These are phyloP conservation scores for Protobothrops flavoviridis DNA, from an alignment of 2,113 vertebrate genomes.

Conservation along the genomic window DNA sequence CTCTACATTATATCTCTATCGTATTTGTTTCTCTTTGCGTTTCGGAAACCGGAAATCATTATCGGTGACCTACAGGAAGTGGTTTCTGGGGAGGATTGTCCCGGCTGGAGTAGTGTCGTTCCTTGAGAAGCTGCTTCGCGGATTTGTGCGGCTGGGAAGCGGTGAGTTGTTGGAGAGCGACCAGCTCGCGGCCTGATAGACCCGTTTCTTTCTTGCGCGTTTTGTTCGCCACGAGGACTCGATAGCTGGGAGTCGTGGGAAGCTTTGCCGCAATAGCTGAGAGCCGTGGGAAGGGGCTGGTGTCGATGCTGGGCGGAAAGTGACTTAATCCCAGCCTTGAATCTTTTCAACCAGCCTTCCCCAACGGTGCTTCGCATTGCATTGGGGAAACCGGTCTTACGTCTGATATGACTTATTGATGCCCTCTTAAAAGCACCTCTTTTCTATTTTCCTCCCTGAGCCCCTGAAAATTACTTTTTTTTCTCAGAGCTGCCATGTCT, in stretches of 20 bases:
- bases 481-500: neutral
- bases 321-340: neutral
- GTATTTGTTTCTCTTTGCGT: neutral
- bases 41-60: neutral
- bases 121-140: neutral
- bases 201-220: no score
- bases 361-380: neutral
- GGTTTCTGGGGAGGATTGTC: neutral
- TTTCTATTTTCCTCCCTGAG: no score
- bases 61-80: constrained; percentile 13
- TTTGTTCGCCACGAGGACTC: neutral
- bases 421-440: no score
- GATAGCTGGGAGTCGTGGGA: neutral
- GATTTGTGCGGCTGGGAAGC: neutral
- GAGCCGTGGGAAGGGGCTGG: neutral
- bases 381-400: neutral
- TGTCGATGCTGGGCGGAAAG: neutral
- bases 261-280: no score
- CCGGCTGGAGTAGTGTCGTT: neutral
- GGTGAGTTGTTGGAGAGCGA: neutral
- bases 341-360: neutral
- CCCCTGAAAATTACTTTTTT: neutral
- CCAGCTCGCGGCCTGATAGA: no score
- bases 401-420: neutral
- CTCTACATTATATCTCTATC: neutral